Evolutionary conservation across 2,888 invertebrate genomes (phyloP).

Genomic region (Rhimphoctona megacephalus): DNA sequence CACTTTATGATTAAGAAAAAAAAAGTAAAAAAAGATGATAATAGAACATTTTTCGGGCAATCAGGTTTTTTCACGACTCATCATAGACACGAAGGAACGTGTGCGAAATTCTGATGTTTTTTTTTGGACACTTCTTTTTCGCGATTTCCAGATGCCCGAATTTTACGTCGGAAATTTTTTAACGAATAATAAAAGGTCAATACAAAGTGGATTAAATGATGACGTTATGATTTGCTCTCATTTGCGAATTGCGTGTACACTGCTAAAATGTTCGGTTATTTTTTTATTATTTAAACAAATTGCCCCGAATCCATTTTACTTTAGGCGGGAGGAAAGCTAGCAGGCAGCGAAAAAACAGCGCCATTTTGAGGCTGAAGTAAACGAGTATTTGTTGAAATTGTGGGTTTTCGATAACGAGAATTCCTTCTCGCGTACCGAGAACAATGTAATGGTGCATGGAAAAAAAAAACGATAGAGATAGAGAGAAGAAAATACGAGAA

Average conservation of each 20-base stretch:
- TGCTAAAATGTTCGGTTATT: neutral
- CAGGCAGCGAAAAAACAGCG: neutral
- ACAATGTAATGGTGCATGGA: neutral
- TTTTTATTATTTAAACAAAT: neutral
- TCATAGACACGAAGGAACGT: neutral
- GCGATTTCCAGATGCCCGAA: constrained; percentile 30
- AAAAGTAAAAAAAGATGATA: neutral
- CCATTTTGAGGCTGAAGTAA: constrained; percentile 6
- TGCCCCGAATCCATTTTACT: neutral
- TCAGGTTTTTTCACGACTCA: neutral
- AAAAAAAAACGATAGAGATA: neutral
- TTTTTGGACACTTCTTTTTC: neutral
- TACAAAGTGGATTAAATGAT: constrained; percentile 58
- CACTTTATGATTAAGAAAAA: constrained; percentile 7
- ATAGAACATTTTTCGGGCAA: neutral
- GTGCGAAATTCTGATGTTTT: neutral
- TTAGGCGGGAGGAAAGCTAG: neutral
- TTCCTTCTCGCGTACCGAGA: constrained; percentile 29
- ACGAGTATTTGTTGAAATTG: constrained; percentile 27
- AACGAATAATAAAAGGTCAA: constrained; percentile 49
- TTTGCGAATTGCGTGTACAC: neutral
- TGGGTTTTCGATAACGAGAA: constrained; percentile 53
- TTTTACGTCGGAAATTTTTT: constrained; percentile 46
- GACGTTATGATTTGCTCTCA: constrained; percentile 4
- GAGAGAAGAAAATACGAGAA: constrained; percentile 9